These are phyloP conservation scores for Pheosia gnoma DNA, from an alignment of 2,888 invertebrate species.

Conservation along the genomic window DNA sequence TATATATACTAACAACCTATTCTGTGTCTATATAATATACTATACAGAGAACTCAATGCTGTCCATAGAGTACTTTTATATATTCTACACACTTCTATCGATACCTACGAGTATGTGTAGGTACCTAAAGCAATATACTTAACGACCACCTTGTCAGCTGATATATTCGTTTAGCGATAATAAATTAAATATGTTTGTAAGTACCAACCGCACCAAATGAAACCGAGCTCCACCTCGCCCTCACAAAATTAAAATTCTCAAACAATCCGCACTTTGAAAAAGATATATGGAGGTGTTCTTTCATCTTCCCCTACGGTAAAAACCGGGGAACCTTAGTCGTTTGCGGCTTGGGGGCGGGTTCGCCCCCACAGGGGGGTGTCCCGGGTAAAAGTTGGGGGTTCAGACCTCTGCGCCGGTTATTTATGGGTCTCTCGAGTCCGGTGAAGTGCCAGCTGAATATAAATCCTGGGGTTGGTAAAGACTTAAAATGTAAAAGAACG, in stretches of 20 bases:
- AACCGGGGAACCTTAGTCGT: slow-evolving; percentile 75
- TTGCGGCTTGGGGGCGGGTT: slow-evolving; percentile 59
- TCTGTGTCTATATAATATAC: too few relatives aligned
- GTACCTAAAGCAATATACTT: too few relatives aligned
- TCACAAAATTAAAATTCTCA: slow-evolving; percentile 80
- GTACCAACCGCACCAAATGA: slow-evolving; percentile 21
- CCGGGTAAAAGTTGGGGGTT: slow-evolving; percentile 53
- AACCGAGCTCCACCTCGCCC: slow-evolving; percentile 32
- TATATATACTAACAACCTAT: too few relatives aligned
- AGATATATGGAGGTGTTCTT: slow-evolving; percentile 81
- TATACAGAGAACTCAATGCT: too few relatives aligned
- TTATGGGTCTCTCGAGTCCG: slow-evolving; percentile 81
- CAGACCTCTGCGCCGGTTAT: slow-evolving; percentile 75
- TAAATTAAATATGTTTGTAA: background rate
- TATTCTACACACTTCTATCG: too few relatives aligned
- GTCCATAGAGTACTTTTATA: too few relatives aligned
- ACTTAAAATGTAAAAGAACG: slow-evolving; percentile 77
- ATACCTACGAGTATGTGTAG: too few relatives aligned
- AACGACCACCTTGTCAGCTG: too few relatives aligned
- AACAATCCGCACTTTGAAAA: slow-evolving; percentile 80
- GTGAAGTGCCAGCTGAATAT: slow-evolving; percentile 80
- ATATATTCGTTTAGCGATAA: too few relatives aligned
- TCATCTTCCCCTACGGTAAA: slow-evolving; percentile 75
- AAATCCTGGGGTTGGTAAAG: slow-evolving; percentile 72
- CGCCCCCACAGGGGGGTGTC: slow-evolving; percentile 40